phyloP scores from a whole-genome alignment of 2,113 vertebrate species.

The Salvelinus sp. region DNA sequence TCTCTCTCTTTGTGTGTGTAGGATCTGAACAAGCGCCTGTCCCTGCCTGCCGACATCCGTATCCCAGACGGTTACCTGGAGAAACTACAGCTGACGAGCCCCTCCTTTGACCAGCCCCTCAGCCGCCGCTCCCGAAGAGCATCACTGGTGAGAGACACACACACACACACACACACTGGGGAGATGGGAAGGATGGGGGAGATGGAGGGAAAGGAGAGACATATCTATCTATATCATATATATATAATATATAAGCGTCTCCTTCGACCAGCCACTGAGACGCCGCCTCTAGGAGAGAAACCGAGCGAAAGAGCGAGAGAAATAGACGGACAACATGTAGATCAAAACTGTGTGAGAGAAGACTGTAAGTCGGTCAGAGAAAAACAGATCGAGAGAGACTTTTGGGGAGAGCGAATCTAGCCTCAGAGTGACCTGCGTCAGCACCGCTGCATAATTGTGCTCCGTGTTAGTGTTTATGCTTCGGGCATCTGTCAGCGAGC shows the following conservation, averaged over 20 bases:
- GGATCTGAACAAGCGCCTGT: constrained; percentile 98
- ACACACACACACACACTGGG: too few species aligned
- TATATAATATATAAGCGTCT: constrained; percentile 55
- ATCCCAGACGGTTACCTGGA: constrained; percentile 97
- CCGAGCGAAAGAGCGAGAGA: neutral
- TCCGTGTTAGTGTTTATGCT: too few species aligned
- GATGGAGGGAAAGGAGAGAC: too few species aligned
- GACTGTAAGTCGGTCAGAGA: too few species aligned
- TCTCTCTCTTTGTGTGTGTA: constrained; percentile 43
- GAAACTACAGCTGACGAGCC: constrained; percentile 95
- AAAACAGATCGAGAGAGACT: too few species aligned
- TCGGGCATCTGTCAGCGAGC: neutral
- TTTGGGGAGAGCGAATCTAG: neutral
- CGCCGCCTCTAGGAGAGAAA: constrained; percentile 83
- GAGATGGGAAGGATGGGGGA: too few species aligned
- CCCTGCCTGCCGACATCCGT: constrained; percentile 95
- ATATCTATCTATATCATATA: too few species aligned
- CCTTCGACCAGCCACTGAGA: constrained; percentile 94
- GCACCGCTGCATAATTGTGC: neutral
- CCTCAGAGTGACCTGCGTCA: constrained; percentile 22
- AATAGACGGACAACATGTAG: neutral
- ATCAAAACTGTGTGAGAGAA: too few species aligned
- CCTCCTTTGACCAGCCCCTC: constrained; percentile 92
- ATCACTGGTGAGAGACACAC: constrained; percentile 82
- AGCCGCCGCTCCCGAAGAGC: constrained; percentile 94